Conservation (phyloP, 2,797 vertebrate species). For the Allochrocebus solatus region DNA sequence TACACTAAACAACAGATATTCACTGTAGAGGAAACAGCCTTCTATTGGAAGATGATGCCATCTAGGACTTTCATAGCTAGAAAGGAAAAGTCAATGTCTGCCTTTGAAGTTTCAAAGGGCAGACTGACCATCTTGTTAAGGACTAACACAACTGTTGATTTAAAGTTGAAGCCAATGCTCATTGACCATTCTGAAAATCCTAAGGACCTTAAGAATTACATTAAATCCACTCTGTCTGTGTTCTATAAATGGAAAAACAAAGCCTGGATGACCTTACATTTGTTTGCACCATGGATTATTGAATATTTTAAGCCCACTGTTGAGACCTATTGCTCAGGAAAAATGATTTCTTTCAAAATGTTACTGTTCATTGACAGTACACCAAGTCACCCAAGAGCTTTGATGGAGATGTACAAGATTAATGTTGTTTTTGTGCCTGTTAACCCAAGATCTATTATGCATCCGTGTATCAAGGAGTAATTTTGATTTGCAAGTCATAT, state of each 20-base stretch:
- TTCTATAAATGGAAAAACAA: neutral
- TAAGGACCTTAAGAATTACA: neutral
- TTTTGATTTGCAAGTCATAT: neutral
- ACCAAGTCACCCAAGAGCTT: neutral
- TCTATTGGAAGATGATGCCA: neutral
- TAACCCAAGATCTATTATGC: neutral
- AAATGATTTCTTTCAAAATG: neutral
- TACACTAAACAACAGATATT: neutral
- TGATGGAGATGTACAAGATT: neutral
- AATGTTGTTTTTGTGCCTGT: neutral
- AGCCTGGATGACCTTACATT: neutral
- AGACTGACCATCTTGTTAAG: neutral
- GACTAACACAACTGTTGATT: neutral
- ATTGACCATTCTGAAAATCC: neutral
- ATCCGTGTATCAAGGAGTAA: neutral
- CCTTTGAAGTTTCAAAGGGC: neutral
- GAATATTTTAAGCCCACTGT: neutral
- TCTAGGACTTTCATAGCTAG: neutral
- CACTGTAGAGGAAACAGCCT: neutral
- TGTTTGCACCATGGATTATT: neutral
- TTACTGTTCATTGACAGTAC: neutral
- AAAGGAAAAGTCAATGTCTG: neutral
- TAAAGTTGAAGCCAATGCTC: neutral
- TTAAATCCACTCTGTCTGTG: neutral
- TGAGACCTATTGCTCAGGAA: neutral